Percentiles rank a stretch among this genome's conserved stretches.
These are phyloP conservation scores for Apodemus speciosus DNA, from an alignment of 2,113 vertebrate species.

Conservation along the genomic window DNA sequence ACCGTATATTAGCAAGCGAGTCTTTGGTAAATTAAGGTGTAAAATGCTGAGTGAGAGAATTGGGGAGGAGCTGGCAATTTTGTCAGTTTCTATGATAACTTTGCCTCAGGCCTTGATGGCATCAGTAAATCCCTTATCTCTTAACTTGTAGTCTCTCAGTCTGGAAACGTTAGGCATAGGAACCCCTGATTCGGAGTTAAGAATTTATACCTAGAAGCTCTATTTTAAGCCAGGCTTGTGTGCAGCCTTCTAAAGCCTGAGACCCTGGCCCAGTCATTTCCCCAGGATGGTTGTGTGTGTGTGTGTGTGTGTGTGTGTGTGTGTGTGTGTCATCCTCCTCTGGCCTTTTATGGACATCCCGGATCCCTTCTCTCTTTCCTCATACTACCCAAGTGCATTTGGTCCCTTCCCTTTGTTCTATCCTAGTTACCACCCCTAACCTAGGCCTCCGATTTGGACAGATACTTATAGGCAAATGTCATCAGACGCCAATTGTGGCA, in stretches of 20 bases:
- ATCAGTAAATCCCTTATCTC: background rate
- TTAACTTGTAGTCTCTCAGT: background rate
- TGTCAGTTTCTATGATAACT: background rate
- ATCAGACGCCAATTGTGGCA: background rate
- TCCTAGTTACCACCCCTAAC: background rate
- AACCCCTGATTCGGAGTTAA: fast-evolving
- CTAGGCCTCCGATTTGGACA: background rate
- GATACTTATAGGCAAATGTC: background rate
- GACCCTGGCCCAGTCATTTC: background rate
- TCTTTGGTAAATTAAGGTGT: background rate
- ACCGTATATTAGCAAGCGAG: background rate
- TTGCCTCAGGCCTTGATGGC: background rate
- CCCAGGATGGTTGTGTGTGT: background rate
- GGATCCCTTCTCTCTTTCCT: background rate
- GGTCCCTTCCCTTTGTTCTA: background rate
- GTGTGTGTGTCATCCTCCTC: background rate
- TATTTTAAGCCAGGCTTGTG: background rate
- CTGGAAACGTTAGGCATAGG: background rate
- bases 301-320: background rate
- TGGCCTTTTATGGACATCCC: background rate
- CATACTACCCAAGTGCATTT: background rate
- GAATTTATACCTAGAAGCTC: background rate
- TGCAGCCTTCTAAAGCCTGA: background rate
- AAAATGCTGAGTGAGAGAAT: background rate
- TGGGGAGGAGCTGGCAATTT: background rate